Base-by-base conservation (phyloP, 1,140 invertebrate genomes). In the Lepidurus couesii region DNA sequence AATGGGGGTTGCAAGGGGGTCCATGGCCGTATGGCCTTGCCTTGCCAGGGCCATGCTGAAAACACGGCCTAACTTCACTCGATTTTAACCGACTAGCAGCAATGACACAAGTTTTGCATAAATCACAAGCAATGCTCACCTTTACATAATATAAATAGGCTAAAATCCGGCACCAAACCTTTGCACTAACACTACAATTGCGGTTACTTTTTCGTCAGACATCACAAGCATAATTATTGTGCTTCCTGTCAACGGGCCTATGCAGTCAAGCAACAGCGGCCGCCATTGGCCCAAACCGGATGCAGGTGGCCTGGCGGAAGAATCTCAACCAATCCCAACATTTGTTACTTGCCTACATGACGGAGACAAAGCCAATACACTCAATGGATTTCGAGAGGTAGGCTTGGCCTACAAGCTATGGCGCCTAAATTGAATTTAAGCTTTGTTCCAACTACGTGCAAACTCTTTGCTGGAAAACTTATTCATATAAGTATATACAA, bases 181-280 rank as follows among this genome's bases (percentile, higher is more conserved):
- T 65, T 65, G 53, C 53, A 65, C 53, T 65, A 65, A 65, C 53
- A 65, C 53, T 65, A 65, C 53, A 65, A 65, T 65, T 65, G 53
- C n/a, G 47, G 47, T 47, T 77, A 45, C 75, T 77, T 77, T 77
- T 77, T 77, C 75, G 75, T 44, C 75, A 44, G 47, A 44, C 75
- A 77, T 77, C 47, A 77, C 75, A 77, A 47, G 75, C 43, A 77
- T 45, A 77, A 77, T 77, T 45, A 77, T 77, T 77, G 75, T 77
- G 75, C 75, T 77, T 77, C 75, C 75, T 77, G 75, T 44, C 75
- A 77, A 47, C 47, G 47, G 43, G 75, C 26, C 43, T 34, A 42
- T 47, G 43, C 9, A 77, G 42, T 43, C 75, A 26, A 34, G 75
- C 44, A 77, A 77, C 34, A 47, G 43, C 43, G 24, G 9, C 44